phyloP scores from a whole-genome alignment of 2,797 vertebrate genomes.

The Sternotherus odoratus region DNA sequence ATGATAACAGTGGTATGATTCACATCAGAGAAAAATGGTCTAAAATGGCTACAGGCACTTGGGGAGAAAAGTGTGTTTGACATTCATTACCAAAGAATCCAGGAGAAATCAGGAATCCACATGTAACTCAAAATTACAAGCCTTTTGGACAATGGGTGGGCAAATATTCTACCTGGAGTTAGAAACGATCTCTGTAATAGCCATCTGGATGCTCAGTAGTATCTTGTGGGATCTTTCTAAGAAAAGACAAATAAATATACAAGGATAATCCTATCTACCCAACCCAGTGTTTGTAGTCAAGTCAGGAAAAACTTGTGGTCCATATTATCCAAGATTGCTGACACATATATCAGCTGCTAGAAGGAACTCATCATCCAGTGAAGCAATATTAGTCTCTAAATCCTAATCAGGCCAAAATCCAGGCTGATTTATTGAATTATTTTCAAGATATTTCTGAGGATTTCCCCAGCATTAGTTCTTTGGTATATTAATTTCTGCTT shows the following conservation, averaged over 20 bases:
- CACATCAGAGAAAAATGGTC: background rate
- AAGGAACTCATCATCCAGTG: background rate
- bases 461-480: background rate
- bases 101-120: background rate
- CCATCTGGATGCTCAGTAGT: background rate
- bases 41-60: background rate
- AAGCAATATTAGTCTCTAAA: background rate
- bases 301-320: background rate
- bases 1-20: background rate
- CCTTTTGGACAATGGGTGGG: background rate
- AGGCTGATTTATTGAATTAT: background rate
- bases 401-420: background rate
- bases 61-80: background rate
- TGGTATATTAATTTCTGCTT: background rate
- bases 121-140: background rate
- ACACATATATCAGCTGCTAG: background rate
- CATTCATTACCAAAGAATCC: background rate
- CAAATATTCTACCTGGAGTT: background rate
- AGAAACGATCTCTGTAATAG: background rate
- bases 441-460: background rate
- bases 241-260: background rate
- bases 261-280: background rate
- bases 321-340: rapidly evolving
- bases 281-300: background rate
- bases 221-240: background rate